Conservation (phyloP, 2,797 vertebrate species). For the Sebastes baramenuke region DNA sequence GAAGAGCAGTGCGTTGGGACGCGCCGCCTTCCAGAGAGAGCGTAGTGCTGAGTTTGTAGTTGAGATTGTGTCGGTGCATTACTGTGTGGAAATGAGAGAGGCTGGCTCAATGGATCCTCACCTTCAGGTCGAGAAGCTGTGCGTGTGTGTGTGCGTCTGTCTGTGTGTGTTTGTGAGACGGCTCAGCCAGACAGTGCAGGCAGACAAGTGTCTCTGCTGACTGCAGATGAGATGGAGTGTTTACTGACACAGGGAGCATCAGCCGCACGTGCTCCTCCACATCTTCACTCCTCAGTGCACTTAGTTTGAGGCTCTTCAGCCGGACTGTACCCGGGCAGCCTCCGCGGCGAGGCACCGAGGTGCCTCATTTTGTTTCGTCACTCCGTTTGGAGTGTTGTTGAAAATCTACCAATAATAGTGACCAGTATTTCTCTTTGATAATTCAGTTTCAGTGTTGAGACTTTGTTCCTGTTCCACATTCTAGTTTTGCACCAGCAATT, state of each 20-base stretch:
- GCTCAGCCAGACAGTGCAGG: constrained; percentile 81
- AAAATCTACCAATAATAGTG: background rate
- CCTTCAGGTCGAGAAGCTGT: constrained; percentile 52
- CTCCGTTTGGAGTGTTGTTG: background rate
- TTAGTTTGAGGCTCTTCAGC: constrained; percentile 39
- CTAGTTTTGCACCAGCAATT: background rate
- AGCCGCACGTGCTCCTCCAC: constrained; percentile 66
- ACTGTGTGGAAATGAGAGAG: constrained; percentile 46
- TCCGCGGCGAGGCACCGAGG: background rate
- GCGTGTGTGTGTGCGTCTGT: constrained; percentile 6
- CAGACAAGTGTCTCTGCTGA: constrained; percentile 84
- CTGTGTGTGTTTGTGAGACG: constrained; percentile 43
- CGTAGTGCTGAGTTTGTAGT: constrained; percentile 32
- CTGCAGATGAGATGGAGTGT: constrained; percentile 85
- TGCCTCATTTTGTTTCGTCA: constrained; percentile 29
- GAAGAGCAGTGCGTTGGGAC: constrained; percentile 5
- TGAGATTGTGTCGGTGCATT: constrained; percentile 22
- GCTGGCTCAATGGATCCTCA: constrained; percentile 54
- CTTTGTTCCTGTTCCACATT: background rate
- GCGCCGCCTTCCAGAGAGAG: background rate
- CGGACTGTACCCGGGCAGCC: constrained; percentile 22
- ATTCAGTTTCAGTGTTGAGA: background rate
- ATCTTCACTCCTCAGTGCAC: constrained; percentile 44
- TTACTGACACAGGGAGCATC: constrained; percentile 81
- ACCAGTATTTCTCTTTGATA: background rate